Conservation (phyloP, 1,140 invertebrate genomes). For the Drosophila subpulchrella region DNA sequence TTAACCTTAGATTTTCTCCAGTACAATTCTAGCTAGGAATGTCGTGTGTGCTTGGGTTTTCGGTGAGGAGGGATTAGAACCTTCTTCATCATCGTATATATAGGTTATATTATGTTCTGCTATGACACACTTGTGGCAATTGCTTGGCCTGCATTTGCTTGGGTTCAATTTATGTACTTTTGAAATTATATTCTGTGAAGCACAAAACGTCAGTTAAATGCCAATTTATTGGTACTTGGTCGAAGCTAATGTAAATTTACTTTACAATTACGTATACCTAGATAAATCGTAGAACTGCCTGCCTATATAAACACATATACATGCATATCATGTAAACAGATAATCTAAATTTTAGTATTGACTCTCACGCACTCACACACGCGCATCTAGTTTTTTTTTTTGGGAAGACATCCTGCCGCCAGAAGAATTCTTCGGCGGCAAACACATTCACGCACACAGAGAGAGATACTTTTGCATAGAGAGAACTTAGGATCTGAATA, state of each 20-base stretch:
- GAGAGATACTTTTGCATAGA: conserved; percentile 14
- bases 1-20: not conserved
- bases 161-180: conserved; percentile 16
- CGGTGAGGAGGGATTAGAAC: not conserved
- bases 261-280: conserved; percentile 49
- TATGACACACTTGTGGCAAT: conserved; percentile 61
- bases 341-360: conserved; percentile 38
- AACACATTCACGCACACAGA: conserved; percentile 39
- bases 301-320: conserved; percentile 48
- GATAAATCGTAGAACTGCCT: conserved; percentile 34
- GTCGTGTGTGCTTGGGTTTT: conserved; percentile 15
- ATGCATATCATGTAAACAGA: conserved; percentile 36
- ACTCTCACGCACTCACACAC: conserved; percentile 38
- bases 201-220: conserved; percentile 79
- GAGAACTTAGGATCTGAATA: conserved; percentile 15
- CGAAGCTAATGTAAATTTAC: conserved; percentile 68
- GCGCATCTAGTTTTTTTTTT: conserved; percentile 14
- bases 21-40: conserved; percentile 41
- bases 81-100: conserved; percentile 10
- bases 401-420: conserved; percentile 53
- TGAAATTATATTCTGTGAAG: conserved; percentile 60
- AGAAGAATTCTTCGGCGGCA: conserved; percentile 11
- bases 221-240: conserved; percentile 82
- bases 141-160: conserved; percentile 35
- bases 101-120: conserved; percentile 32